Percentiles rank a stretch among this genome's conserved stretches.
Evolutionary conservation across 2,113 vertebrate genomes (phyloP).

Genomic region (Eptatretus burgeri): DNA sequence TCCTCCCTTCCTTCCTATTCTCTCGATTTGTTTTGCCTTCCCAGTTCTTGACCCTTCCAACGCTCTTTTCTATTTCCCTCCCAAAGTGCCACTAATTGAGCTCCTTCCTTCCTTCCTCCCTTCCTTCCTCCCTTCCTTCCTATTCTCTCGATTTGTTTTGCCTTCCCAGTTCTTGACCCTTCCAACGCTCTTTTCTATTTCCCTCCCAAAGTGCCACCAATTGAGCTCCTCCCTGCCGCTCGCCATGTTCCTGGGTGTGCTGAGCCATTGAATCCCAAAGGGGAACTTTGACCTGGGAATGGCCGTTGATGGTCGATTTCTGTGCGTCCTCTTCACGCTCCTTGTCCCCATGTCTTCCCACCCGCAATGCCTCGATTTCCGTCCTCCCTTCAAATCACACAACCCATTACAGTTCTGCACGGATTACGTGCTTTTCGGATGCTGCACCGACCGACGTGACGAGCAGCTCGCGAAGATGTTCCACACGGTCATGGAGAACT

Average conservation of each 20-base stretch:
- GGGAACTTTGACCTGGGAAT: not conserved
- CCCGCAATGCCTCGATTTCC: conserved; percentile 42
- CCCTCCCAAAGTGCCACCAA: not conserved
- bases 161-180: too few species aligned
- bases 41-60: not conserved
- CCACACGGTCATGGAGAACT: conserved; percentile 23
- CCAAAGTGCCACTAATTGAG: not conserved
- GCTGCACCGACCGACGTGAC: conserved; percentile 31
- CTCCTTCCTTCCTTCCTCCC: too few species aligned
- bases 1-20: too few species aligned
- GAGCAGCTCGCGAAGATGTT: conserved; percentile 27
- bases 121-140: too few species aligned
- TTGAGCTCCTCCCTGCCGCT: not conserved
- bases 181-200: not conserved
- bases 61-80: not conserved
- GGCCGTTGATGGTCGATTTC: not conserved
- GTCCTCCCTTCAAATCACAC: conserved; percentile 27
- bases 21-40: too few species aligned
- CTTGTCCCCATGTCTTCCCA: conserved; percentile 12
- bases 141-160: too few species aligned
- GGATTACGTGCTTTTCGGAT: conserved; percentile 32
- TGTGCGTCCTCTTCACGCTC: not conserved
- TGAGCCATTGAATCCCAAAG: not conserved
- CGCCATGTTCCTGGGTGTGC: not conserved
- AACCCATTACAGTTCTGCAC: conserved; percentile 34